Evolutionary conservation across 2,797 vertebrate genomes (phyloP).

Genomic region (Gallinago stenura): DNA sequence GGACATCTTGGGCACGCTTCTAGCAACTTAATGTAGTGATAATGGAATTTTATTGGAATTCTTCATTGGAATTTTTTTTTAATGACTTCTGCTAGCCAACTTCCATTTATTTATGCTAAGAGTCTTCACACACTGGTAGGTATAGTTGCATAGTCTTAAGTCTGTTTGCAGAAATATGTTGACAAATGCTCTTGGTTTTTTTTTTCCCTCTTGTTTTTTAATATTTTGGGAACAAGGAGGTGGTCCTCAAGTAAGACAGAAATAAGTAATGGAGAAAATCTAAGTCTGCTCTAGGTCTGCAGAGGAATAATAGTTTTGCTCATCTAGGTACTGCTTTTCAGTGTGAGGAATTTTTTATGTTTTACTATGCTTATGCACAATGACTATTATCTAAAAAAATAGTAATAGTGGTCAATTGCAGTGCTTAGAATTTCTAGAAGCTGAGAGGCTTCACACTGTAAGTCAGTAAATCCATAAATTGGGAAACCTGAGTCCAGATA

Average conservation of each 20-base stretch:
- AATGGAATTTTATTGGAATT: not conserved
- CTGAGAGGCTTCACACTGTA: not conserved
- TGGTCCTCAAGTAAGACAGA: not conserved
- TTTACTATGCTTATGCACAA: not conserved
- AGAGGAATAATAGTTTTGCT: not conserved
- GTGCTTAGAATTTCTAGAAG: not conserved
- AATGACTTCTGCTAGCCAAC: not conserved
- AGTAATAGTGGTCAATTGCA: not conserved
- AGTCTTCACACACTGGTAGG: not conserved
- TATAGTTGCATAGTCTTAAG: not conserved
- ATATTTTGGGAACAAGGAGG: not conserved
- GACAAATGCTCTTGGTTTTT: not conserved
- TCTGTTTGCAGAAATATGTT: not conserved
- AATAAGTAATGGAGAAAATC: not conserved
- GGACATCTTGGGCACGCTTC: not conserved
- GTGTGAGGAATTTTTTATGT: not conserved
- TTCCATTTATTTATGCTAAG: not conserved
- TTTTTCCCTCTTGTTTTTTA: not conserved
- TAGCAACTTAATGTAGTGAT: not conserved
- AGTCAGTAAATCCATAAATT: not conserved
- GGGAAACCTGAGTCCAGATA: not conserved
- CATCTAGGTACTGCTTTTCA: not conserved
- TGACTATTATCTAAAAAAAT: not conserved
- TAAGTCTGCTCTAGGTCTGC: not conserved
- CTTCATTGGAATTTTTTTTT: not conserved